phyloP scores from a whole-genome alignment of 2,113 vertebrate species.

The Lycaon pictus region DNA sequence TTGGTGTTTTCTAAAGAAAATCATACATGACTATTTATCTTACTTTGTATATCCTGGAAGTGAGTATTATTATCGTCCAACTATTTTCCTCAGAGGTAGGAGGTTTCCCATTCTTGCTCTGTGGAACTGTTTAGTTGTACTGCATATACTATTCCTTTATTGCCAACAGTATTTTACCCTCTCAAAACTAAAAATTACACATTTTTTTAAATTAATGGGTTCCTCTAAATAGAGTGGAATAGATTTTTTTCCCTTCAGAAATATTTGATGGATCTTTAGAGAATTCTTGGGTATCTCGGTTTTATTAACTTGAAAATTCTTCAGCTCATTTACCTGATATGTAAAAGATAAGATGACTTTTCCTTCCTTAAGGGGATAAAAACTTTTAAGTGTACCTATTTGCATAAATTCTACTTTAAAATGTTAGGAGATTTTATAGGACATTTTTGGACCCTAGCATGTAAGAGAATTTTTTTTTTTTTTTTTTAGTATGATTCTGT shows the following conservation, averaged over 20 bases:
- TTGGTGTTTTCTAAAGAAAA: slow-evolving; percentile 34
- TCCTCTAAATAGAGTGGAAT: slow-evolving; percentile 39
- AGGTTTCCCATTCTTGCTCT: neutral
- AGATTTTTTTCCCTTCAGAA: neutral
- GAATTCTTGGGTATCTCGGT: slow-evolving; percentile 13
- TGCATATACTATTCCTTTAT: neutral
- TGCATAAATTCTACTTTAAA: slow-evolving; percentile 39
- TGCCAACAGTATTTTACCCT: neutral
- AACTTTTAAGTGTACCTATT: slow-evolving; percentile 23
- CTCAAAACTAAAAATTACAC: neutral
- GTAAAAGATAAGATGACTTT: slow-evolving; percentile 56
- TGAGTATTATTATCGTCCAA: neutral
- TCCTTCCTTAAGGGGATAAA: slow-evolving; percentile 4
- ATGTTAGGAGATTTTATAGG: slow-evolving; percentile 35
- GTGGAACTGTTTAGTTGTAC: neutral
- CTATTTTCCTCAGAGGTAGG: neutral
- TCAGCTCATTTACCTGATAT: neutral
- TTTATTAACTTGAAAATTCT: slow-evolving; percentile 30
- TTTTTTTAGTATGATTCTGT: neutral
- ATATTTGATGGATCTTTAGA: neutral
- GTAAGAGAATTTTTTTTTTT: neutral
- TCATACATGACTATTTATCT: neutral
- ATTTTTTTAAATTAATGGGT: neutral
- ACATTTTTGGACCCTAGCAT: slow-evolving; percentile 34
- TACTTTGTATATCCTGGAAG: neutral